Evolutionary conservation across 2,888 invertebrate species (phyloP).

Genomic region (Nomada hirtipes): DNA sequence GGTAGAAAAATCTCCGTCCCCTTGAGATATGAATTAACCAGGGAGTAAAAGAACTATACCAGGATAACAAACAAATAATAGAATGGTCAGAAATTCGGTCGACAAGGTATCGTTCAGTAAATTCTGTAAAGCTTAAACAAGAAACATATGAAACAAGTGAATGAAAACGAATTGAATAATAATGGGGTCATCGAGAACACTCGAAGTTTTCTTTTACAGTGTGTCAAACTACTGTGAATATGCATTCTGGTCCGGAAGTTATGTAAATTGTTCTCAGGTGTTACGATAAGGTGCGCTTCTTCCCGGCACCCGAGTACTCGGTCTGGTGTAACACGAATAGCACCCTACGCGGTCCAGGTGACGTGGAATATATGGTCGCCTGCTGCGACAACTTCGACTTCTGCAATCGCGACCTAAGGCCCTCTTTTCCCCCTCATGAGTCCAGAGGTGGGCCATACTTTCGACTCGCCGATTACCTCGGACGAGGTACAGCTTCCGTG

Average conservation of each 20-base stretch:
- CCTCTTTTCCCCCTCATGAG: slow-evolving; percentile 81
- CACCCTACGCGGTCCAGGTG: slow-evolving; percentile 77
- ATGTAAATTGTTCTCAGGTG: slow-evolving; percentile 82
- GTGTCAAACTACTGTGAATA: slow-evolving; percentile 1
- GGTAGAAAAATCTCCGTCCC: too few species aligned
- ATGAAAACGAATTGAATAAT: not conserved
- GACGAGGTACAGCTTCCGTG: slow-evolving; percentile 75
- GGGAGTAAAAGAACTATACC: too few species aligned
- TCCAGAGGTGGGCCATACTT: slow-evolving; percentile 73
- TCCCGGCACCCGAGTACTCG: slow-evolving; percentile 80
- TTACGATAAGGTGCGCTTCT: slow-evolving; percentile 82
- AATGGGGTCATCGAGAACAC: not conserved
- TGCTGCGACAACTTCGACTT: slow-evolving; percentile 91
- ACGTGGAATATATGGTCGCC: slow-evolving; percentile 90
- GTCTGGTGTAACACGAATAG: slow-evolving; percentile 81
- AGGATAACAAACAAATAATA: too few species aligned
- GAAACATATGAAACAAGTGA: too few species aligned
- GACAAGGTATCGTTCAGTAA: too few species aligned
- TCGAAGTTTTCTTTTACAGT: not conserved
- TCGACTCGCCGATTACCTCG: slow-evolving; percentile 76
- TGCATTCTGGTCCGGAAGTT: slow-evolving; percentile 42
- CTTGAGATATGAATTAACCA: too few species aligned
- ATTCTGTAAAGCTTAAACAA: too few species aligned
- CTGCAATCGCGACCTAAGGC: slow-evolving; percentile 90
- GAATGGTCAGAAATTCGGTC: too few species aligned